phyloP scores from a whole-genome alignment of 2,113 vertebrate genomes.

The Gobius niger region DNA sequence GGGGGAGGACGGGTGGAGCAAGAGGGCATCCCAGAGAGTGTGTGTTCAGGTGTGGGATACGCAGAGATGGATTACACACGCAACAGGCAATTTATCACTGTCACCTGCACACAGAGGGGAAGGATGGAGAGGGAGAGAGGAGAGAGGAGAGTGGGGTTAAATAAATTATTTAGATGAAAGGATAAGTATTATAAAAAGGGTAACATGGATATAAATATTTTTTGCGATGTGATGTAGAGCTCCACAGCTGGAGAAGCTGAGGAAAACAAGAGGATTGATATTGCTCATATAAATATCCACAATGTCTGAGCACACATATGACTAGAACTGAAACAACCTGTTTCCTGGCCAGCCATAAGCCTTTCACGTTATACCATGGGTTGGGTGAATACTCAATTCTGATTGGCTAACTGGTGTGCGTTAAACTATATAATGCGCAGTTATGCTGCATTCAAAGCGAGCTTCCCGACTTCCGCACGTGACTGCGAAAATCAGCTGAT shows the following conservation, averaged over 20 bases:
- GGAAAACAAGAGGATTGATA: neutral
- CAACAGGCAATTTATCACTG: conserved; percentile 73
- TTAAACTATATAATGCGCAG: too few species aligned
- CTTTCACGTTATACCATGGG: too few species aligned
- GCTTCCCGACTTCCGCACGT: too few species aligned
- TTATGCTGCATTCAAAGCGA: too few species aligned
- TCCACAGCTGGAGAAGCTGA: neutral
- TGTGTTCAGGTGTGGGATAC: conserved; percentile 65
- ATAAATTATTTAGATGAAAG: neutral
- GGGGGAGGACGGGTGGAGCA: conserved; percentile 22
- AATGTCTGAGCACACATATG: neutral
- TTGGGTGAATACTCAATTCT: too few species aligned
- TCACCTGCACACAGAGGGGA: conserved; percentile 54
- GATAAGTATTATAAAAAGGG: neutral
- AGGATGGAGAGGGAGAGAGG: conserved; percentile 23
- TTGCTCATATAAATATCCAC: neutral
- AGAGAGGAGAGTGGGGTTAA: conserved; percentile 23
- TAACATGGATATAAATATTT: conserved; percentile 17
- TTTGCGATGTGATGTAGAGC: conserved; percentile 1
- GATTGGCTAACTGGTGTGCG: too few species aligned
- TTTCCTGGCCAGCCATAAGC: too few species aligned
- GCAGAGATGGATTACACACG: conserved; percentile 73
- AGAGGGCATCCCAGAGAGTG: conserved; percentile 39
- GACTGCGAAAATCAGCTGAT: too few species aligned
- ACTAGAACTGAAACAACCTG: neutral